Evolutionary conservation across 1,140 invertebrate genomes (phyloP).

Genomic region (Microvelia longipes): DNA sequence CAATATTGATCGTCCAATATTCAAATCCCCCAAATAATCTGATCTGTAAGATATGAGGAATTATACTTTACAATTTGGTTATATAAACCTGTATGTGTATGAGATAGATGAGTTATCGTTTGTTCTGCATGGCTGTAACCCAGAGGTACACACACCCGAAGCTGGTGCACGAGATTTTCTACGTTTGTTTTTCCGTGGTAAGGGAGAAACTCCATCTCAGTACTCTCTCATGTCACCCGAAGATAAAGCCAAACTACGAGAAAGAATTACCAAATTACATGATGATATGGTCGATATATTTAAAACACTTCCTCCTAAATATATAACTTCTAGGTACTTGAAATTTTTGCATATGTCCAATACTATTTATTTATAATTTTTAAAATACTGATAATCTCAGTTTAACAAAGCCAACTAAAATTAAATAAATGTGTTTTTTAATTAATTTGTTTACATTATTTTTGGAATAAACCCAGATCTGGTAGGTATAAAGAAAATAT

Average conservation of each 20-base stretch:
- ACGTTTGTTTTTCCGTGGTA: conserved; percentile 23
- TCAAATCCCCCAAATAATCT: too few species aligned
- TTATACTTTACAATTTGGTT: too few species aligned
- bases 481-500: too few species aligned
- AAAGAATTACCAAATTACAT: conserved; percentile 29
- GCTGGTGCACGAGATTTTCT: conserved; percentile 21
- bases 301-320: conserved; percentile 30
- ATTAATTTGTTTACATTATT: too few species aligned
- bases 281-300: conserved; percentile 30
- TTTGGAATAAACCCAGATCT: too few species aligned
- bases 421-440: too few species aligned
- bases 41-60: too few species aligned
- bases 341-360: background rate
- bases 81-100: background rate
- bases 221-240: conserved; percentile 24
- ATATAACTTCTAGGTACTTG: conserved; percentile 36
- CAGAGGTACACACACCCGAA: conserved; percentile 25
- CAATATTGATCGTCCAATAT: too few species aligned
- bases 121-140: conserved; percentile 31
- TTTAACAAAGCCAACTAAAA: too few species aligned
- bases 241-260: conserved; percentile 26
- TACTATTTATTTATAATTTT: background rate
- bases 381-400: too few species aligned
- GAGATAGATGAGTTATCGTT: conserved; percentile 21
- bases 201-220: conserved; percentile 19